Evolutionary conservation across 2,113 vertebrate species (phyloP).

Genomic region (Chamaea fasciata): DNA sequence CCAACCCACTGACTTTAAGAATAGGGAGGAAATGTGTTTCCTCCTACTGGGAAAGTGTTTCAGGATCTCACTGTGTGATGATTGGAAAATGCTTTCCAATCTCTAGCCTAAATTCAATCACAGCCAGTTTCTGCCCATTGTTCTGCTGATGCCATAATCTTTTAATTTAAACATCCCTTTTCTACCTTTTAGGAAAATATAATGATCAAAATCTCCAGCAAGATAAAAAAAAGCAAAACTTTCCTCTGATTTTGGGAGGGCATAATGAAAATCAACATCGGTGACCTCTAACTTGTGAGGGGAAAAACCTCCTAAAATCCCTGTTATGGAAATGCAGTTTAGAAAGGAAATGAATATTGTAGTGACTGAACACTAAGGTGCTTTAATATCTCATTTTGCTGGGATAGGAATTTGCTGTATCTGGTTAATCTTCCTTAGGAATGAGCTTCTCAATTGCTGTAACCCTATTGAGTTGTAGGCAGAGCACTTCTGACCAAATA

Average conservation of each 20-base stretch:
- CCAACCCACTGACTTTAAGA: background rate
- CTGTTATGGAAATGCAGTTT: background rate
- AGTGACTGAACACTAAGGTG: background rate
- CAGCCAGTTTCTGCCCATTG: background rate
- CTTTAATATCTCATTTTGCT: background rate
- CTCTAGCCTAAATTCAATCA: background rate
- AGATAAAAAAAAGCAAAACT: background rate
- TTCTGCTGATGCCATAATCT: background rate
- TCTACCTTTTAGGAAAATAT: background rate
- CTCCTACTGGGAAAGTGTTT: background rate
- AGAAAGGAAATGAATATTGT: background rate
- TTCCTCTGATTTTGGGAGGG: background rate
- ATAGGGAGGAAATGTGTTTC: background rate
- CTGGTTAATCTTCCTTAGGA: background rate
- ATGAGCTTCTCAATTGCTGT: background rate
- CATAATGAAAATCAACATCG: rapidly evolving
- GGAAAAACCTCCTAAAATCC: background rate
- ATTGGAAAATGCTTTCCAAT: background rate
- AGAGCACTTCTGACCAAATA: background rate
- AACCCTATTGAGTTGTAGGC: background rate
- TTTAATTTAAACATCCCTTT: background rate
- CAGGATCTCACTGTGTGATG: background rate
- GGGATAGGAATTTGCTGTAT: background rate
- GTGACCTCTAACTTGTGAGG: background rate
- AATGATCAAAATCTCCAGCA: background rate